Evolutionary conservation across 2,113 vertebrate genomes (phyloP).

Genomic region (Damaliscus lunatus): DNA sequence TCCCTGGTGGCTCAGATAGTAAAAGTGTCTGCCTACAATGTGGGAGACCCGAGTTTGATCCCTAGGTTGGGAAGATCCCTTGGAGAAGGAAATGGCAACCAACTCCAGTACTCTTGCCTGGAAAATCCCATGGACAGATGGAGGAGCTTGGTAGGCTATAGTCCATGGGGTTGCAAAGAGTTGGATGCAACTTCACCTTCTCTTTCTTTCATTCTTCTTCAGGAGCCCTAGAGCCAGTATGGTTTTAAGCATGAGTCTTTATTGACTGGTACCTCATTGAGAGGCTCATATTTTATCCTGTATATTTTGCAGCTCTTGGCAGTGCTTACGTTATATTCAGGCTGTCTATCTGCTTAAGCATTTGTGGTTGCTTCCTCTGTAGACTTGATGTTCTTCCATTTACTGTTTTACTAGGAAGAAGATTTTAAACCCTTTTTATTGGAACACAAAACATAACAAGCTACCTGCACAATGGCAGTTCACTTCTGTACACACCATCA

Average conservation of each 20-base stretch:
- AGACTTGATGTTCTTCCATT: neutral
- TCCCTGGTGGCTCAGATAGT: neutral
- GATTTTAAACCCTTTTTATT: conserved; percentile 36
- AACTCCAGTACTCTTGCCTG: neutral
- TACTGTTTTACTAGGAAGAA: neutral
- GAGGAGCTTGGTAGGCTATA: neutral
- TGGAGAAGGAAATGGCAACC: neutral
- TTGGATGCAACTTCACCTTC: neutral
- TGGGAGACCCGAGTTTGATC: fast-evolving
- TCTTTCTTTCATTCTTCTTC: neutral
- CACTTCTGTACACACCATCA: neutral
- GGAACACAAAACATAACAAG: conserved; percentile 13
- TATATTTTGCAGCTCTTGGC: neutral
- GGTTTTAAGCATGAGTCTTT: neutral
- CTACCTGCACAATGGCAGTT: neutral
- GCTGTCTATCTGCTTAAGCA: neutral
- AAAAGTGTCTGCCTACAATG: neutral
- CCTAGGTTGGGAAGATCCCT: neutral
- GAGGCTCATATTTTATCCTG: neutral
- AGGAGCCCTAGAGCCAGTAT: neutral
- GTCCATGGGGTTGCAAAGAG: neutral
- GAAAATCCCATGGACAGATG: neutral
- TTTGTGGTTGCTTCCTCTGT: neutral
- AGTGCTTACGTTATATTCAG: neutral
- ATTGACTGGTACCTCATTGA: neutral